Evolutionary conservation across 2,113 vertebrate species (phyloP).

Genomic region (Sturnus vulgaris): DNA sequence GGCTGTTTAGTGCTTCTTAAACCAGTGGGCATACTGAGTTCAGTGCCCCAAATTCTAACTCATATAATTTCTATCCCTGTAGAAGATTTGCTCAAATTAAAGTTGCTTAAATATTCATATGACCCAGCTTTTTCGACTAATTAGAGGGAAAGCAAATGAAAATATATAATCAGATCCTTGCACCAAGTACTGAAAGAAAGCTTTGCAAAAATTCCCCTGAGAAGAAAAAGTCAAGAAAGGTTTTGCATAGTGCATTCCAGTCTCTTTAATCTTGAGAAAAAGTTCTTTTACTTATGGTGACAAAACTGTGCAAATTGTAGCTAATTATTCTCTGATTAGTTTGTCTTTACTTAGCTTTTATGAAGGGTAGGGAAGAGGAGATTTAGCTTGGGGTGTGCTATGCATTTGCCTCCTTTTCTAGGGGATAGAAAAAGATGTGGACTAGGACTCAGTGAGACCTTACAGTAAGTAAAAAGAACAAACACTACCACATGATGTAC

Average conservation of each 20-base stretch:
- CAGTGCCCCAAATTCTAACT: constrained; percentile 3
- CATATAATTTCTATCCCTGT: not conserved
- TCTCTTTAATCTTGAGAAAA: constrained; percentile 24
- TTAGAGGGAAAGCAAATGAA: constrained; percentile 45
- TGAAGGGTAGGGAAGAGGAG: not conserved
- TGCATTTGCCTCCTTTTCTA: not conserved
- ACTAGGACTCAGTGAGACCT: not conserved
- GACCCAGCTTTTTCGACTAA: constrained; percentile 54
- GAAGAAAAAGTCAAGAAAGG: constrained; percentile 21
- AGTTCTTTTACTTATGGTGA: not conserved
- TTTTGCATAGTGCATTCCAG: not conserved
- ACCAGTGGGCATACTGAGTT: not conserved
- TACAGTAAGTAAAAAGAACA: not conserved
- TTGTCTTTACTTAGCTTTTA: not conserved
- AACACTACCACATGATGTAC: not conserved
- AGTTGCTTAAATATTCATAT: constrained; percentile 51
- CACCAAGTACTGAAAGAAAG: constrained; percentile 3
- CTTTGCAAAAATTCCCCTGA: constrained; percentile 29
- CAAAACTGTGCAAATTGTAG: constrained; percentile 42
- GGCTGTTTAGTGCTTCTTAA: not conserved
- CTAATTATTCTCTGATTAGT: not conserved
- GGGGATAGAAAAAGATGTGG: not conserved
- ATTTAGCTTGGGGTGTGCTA: not conserved
- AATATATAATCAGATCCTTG: constrained; percentile 39
- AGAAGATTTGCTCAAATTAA: constrained; percentile 44